These are phyloP conservation scores for Brachyhypopomus gauderio DNA, from an alignment of 2,113 vertebrate species.

Conservation along the genomic window DNA sequence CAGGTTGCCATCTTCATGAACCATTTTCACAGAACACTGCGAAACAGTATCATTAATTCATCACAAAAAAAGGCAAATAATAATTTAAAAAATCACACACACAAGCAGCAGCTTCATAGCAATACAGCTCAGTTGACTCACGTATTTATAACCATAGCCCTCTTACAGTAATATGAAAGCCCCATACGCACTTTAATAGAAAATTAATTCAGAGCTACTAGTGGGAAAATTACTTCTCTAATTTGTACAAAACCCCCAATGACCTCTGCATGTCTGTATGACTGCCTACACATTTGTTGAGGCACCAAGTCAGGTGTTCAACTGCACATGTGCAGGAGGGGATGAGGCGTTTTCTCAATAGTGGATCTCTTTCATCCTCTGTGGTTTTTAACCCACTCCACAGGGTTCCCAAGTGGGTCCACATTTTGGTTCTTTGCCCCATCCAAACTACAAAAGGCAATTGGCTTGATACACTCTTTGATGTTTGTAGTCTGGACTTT, in stretches of 20 bases:
- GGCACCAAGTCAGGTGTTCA: no score
- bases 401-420: no score
- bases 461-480: background rate
- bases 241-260: background rate
- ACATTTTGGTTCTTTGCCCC: no score
- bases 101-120: background rate
- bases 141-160: constrained; percentile 3
- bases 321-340: no score
- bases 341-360: no score
- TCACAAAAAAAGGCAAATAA: background rate
- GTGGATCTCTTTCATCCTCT: no score
- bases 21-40: background rate
- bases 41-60: background rate
- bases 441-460: background rate
- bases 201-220: background rate
- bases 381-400: no score
- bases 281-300: background rate
- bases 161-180: background rate
- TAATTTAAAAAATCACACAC: background rate
- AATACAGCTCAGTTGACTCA: constrained; percentile 4
- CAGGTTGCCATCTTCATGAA: background rate
- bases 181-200: background rate
- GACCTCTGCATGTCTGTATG: background rate
- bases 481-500: constrained; percentile 10
- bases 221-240: background rate